Evolutionary conservation across 2,888 invertebrate genomes (phyloP).

Genomic region (Lochmaea capreae): DNA sequence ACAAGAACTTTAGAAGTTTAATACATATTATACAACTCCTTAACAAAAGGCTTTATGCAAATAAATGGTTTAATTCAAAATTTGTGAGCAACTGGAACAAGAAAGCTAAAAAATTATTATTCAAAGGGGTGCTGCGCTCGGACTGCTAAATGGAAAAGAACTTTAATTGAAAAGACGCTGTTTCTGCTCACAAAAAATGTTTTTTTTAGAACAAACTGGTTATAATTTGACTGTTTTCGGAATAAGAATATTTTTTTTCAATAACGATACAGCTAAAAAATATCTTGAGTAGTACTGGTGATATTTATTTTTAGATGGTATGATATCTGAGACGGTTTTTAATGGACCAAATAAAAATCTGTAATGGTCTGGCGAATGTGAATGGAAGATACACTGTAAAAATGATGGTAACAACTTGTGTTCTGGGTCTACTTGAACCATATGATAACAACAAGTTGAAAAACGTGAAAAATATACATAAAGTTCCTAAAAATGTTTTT

Average conservation of each 20-base stretch:
- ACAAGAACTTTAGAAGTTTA: constrained; percentile 46
- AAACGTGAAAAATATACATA: no score
- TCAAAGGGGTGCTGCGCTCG: constrained; percentile 44
- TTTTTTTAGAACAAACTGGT: not conserved
- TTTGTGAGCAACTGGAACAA: constrained; percentile 48
- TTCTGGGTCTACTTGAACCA: no score
- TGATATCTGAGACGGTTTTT: not conserved
- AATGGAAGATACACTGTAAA: not conserved
- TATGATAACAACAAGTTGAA: no score
- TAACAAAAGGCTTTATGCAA: constrained; percentile 51
- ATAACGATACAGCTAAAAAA: not conserved
- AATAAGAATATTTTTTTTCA: no score
- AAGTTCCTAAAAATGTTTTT: no score
- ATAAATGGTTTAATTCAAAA: constrained; percentile 53
- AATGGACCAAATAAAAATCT: constrained; percentile 2
- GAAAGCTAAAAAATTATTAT: constrained; percentile 51
- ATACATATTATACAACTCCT: constrained; percentile 48
- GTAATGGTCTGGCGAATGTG: not conserved
- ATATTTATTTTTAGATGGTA: constrained; percentile 2
- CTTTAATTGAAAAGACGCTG: constrained; percentile 21
- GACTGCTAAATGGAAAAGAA: constrained; percentile 35
- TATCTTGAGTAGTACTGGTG: not conserved
- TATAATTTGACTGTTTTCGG: not conserved
- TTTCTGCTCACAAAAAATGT: not conserved
- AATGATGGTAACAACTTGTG: not conserved